Conservation (phyloP, 2,113 vertebrate species). For the Catharus minimus region DNA sequence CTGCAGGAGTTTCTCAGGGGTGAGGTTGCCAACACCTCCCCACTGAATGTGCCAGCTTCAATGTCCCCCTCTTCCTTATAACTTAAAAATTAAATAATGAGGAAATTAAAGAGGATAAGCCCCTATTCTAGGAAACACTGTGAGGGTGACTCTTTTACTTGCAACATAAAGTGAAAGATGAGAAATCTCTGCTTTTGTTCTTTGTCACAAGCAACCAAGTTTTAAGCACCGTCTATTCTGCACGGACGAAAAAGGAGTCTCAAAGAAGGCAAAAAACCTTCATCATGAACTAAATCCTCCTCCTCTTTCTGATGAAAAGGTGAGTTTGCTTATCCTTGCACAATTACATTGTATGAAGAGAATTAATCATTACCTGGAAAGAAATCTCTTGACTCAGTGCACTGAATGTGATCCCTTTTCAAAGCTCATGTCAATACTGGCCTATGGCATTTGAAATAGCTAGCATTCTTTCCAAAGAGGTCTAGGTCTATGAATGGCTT, state of each 20-base stretch:
- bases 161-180: neutral
- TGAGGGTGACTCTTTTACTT: neutral
- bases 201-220: neutral
- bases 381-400: neutral
- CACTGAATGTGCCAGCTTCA: fast-evolving
- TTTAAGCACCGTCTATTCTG: neutral
- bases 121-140: neutral
- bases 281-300: neutral
- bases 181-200: neutral
- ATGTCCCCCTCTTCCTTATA: neutral
- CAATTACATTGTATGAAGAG: neutral
- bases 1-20: fast-evolving
- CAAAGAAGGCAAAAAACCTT: neutral
- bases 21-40: neutral
- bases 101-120: neutral
- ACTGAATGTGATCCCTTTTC: neutral
- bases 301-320: neutral
- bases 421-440: neutral
- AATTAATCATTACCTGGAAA: neutral
- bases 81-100: neutral
- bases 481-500: neutral
- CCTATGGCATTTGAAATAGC: neutral
- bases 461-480: slow-evolving; percentile 15
- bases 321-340: neutral
- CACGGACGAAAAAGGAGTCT: neutral